These are phyloP conservation scores for Sesamia inferens DNA, from an alignment of 2,888 invertebrate genomes.

Conservation along the genomic window DNA sequence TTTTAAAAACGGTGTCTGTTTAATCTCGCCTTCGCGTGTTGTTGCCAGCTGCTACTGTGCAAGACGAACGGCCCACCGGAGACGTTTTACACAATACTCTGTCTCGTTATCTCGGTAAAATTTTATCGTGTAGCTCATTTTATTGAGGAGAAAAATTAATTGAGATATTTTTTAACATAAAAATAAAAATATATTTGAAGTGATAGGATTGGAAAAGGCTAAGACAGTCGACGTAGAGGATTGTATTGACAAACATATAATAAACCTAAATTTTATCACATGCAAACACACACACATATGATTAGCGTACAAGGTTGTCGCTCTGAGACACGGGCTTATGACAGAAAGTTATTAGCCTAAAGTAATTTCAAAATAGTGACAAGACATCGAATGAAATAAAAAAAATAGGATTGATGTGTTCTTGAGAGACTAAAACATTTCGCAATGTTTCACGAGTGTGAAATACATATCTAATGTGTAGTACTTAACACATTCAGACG, in stretches of 20 bases:
- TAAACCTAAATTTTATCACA: too few relatives aligned
- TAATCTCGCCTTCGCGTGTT: slow-evolving; percentile 68
- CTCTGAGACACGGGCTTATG: too few relatives aligned
- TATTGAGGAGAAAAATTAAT: slow-evolving; percentile 14
- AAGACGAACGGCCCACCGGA: slow-evolving; percentile 67
- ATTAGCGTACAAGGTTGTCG: too few relatives aligned
- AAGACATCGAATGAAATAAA: background rate
- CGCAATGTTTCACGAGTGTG: too few relatives aligned
- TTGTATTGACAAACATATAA: background rate
- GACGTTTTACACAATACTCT: slow-evolving; percentile 61
- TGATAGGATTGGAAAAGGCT: too few relatives aligned
- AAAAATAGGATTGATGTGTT: background rate
- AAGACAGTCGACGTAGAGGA: too few relatives aligned
- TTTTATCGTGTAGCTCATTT: slow-evolving; percentile 37
- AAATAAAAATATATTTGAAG: background rate
- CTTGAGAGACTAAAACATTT: background rate
- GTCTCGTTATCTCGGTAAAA: slow-evolving; percentile 59
- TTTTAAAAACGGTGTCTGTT: slow-evolving; percentile 60
- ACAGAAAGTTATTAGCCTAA: background rate
- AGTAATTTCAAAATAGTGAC: background rate
- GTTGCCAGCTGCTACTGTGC: slow-evolving; percentile 60
- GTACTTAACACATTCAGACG: too few relatives aligned
- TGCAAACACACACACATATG: too few relatives aligned
- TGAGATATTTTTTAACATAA: background rate
- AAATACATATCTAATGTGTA: too few relatives aligned